Conservation (phyloP, 1,140 invertebrate genomes). For the Platorchestia sp. region DNA sequence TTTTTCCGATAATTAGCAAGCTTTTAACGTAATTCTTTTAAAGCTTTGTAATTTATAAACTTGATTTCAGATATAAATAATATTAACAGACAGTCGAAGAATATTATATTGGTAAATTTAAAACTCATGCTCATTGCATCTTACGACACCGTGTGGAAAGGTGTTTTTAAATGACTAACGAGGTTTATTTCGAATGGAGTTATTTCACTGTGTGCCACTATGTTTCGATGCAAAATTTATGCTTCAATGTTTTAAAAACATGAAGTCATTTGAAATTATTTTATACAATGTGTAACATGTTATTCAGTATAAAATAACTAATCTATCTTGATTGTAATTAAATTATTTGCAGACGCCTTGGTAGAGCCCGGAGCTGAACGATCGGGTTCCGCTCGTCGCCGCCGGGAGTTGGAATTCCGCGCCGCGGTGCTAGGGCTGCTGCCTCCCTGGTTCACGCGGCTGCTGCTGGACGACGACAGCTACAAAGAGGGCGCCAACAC, state of each 20-base stretch:
- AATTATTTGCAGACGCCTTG: slow-evolving; percentile 42
- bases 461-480: slow-evolving; percentile 18
- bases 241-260: not conserved
- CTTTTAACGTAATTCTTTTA: too few species aligned
- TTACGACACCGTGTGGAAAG: too few species aligned
- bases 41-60: too few species aligned
- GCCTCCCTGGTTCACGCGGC: slow-evolving; percentile 1
- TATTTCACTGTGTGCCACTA: not conserved
- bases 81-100: too few species aligned
- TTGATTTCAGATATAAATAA: too few species aligned
- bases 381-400: not conserved
- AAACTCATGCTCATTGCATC: too few species aligned
- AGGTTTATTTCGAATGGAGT: not conserved
- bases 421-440: slow-evolving; percentile 37
- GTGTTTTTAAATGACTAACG: not conserved
- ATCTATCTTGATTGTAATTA: not conserved
- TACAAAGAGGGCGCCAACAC: slow-evolving; percentile 59
- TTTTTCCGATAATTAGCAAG: too few species aligned
- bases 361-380: slow-evolving; percentile 45
- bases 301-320: not conserved
- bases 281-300: not conserved
- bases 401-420: slow-evolving; percentile 44
- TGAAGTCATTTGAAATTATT: not conserved
- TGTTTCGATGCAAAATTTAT: not conserved
- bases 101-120: too few species aligned